These are phyloP conservation scores for Drosophila neocordata DNA, from an alignment of 1,140 invertebrate species.

Conservation along the genomic window DNA sequence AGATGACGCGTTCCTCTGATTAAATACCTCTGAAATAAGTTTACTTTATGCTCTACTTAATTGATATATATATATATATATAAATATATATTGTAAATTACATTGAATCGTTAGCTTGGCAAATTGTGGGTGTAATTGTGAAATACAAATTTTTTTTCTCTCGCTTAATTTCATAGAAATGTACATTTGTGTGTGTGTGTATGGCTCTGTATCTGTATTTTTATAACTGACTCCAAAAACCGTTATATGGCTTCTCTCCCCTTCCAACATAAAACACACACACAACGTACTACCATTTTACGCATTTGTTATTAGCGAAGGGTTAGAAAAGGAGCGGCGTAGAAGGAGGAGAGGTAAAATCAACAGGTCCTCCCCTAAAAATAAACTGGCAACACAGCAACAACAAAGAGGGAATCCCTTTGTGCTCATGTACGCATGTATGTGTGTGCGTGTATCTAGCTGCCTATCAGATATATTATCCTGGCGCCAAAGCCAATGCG, in stretches of 20 bases:
- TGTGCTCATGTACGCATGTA: background rate
- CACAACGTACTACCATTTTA: conserved; percentile 1
- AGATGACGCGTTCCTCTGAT: too few species aligned
- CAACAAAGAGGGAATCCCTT: conserved; percentile 3
- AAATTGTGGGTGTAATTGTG: conserved; percentile 45
- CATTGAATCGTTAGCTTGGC: background rate
- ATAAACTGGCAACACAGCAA: conserved; percentile 6
- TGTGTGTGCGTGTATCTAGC: background rate
- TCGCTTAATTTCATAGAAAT: conserved; percentile 34
- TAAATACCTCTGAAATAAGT: too few species aligned
- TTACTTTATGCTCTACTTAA: too few species aligned
- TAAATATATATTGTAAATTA: background rate
- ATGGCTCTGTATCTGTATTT: background rate
- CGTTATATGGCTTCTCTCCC: conserved; percentile 32
- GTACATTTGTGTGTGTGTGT: background rate
- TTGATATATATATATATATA: background rate
- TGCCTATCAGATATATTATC: conserved; percentile 15
- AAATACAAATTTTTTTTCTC: conserved; percentile 35
- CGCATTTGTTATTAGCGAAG: background rate
- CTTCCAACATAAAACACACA: background rate
- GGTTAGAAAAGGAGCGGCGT: background rate
- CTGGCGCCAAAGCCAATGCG: conserved; percentile 46
- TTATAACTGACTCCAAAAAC: conserved; percentile 19
- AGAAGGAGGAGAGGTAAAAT: conserved; percentile 15
- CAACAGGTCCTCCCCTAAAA: conserved; percentile 58